Conservation (phyloP, 2,797 vertebrate genomes). For the Protosalanx chinensis region DNA sequence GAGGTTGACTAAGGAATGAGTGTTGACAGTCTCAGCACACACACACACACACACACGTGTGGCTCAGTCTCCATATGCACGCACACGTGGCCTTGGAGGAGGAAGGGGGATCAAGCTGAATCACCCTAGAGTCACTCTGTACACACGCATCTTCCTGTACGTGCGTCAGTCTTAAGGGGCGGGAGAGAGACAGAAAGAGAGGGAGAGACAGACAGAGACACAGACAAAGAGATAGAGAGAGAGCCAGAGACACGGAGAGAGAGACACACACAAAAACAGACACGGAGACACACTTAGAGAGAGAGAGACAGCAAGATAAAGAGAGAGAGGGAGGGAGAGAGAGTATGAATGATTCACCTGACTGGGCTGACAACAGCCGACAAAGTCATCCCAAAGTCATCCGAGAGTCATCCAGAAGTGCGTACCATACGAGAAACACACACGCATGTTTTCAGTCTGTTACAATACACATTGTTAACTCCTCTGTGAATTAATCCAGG, state of each 20-base stretch:
- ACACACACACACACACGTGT: background rate
- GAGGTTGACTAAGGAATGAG: too few relatives aligned
- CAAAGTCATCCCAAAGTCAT: constrained; percentile 7
- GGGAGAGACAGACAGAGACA: too few relatives aligned
- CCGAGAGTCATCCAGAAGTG: constrained; percentile 1
- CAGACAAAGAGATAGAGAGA: too few relatives aligned
- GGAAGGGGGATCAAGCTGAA: background rate
- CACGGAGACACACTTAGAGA: too few relatives aligned
- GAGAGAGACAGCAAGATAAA: too few relatives aligned
- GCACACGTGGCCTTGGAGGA: background rate
- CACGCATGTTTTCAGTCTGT: background rate
- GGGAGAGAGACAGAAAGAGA: too few relatives aligned
- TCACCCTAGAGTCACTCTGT: background rate
- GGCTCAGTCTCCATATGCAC: background rate
- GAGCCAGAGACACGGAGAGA: background rate
- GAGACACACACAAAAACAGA: too few relatives aligned
- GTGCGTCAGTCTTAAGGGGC: too few relatives aligned
- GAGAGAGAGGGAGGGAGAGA: background rate
- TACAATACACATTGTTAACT: too few relatives aligned
- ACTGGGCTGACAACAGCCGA: background rate
- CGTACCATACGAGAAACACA: background rate
- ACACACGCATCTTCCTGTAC: too few relatives aligned
- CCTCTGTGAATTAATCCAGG: too few relatives aligned
- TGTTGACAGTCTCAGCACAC: background rate
- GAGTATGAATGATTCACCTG: too few relatives aligned